Evolutionary conservation across 2,797 vertebrate genomes (phyloP).

Genomic region (Crenuchus spilurus): DNA sequence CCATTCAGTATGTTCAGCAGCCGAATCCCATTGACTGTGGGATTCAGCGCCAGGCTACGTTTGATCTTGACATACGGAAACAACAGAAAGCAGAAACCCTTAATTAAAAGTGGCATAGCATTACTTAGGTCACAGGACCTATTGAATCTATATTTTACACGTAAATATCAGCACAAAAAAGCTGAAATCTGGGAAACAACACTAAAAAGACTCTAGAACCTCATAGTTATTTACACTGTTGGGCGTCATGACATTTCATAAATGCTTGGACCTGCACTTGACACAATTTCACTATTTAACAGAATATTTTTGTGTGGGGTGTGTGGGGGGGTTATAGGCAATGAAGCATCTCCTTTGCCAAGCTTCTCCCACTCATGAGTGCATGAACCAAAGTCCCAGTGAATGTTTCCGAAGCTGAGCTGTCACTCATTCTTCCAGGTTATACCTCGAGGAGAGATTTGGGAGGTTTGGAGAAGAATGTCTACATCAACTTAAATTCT

Average conservation of each 20-base stretch:
- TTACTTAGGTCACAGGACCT: no score
- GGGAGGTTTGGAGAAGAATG: background rate
- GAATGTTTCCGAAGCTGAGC: constrained; percentile 59
- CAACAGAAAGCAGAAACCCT: no score
- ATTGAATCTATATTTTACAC: background rate
- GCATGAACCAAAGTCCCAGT: background rate
- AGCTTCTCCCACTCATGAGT: constrained; percentile 6
- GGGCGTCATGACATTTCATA: no score
- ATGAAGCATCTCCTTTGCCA: background rate
- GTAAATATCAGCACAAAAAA: background rate
- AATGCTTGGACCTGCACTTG: background rate
- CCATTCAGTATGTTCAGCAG: no score
- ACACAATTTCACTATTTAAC: background rate
- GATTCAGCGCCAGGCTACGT: no score
- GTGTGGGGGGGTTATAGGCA: background rate
- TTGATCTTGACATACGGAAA: no score
- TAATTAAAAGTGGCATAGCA: no score
- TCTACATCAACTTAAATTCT: background rate
- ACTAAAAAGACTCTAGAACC: background rate
- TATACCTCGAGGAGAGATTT: constrained; percentile 73
- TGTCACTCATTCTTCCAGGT: constrained; percentile 75
- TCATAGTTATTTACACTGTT: background rate
- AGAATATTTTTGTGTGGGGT: no score
- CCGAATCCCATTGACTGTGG: no score
- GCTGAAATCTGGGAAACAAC: background rate